phyloP scores from a whole-genome alignment of 1,140 invertebrate species.

The Hyles vespertilio region DNA sequence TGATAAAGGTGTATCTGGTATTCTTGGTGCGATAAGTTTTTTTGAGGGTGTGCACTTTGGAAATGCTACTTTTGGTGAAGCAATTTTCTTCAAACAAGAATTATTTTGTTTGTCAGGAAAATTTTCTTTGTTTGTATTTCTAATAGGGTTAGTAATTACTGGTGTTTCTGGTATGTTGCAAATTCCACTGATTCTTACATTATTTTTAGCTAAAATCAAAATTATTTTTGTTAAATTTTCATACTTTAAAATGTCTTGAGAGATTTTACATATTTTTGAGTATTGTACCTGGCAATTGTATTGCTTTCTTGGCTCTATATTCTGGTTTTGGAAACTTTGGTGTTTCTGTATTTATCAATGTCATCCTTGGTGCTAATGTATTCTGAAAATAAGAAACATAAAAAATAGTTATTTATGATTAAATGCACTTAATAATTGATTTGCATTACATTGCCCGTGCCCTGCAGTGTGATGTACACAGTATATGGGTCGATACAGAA shows the following conservation, averaged over 20 bases:
- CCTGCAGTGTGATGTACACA: too few relatives aligned
- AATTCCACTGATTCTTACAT: slow-evolving; percentile 55
- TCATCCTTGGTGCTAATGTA: slow-evolving; percentile 15
- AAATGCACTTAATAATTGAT: too few relatives aligned
- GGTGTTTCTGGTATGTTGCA: slow-evolving; percentile 56
- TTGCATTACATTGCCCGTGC: too few relatives aligned
- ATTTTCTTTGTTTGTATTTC: slow-evolving; percentile 49
- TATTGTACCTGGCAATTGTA: slow-evolving; percentile 39
- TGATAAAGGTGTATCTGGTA: slow-evolving; percentile 41
- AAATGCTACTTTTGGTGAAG: not conserved
- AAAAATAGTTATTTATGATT: not conserved
- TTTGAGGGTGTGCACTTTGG: slow-evolving; percentile 9
- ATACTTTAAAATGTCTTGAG: too few relatives aligned
- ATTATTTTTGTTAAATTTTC: not conserved
- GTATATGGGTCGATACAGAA: too few relatives aligned
- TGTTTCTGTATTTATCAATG: slow-evolving; percentile 31
- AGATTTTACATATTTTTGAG: slow-evolving; percentile 1
- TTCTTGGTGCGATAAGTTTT: slow-evolving; percentile 1
- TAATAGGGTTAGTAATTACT: slow-evolving; percentile 24
- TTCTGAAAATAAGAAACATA: not conserved
- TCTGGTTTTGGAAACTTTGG: slow-evolving; percentile 53
- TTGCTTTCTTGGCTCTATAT: slow-evolving; percentile 43
- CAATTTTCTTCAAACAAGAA: too few relatives aligned
- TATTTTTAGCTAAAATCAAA: slow-evolving; percentile 31
- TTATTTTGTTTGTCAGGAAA: slow-evolving; percentile 11